These are phyloP conservation scores for Pomacea canaliculata DNA, from an alignment of 2,888 invertebrate species.

Conservation along the genomic window DNA sequence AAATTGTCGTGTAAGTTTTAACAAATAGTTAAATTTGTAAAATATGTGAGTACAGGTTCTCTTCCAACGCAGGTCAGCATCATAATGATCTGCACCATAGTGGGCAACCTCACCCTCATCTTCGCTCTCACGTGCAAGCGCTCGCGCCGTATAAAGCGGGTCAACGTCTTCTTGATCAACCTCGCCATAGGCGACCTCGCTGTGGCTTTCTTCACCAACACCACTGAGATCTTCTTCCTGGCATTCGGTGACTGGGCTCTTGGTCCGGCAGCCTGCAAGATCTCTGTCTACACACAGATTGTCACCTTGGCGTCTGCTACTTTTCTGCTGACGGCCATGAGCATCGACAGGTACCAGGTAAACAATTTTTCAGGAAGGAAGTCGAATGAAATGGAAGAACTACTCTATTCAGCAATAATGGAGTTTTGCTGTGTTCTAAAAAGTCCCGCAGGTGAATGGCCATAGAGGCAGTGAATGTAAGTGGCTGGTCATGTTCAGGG, in stretches of 20 bases:
- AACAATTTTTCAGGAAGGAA: background rate
- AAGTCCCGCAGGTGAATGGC: no score
- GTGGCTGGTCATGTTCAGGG: no score
- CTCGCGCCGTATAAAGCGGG: constrained; percentile 64
- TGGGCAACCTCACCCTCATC: constrained; percentile 69
- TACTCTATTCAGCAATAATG: background rate
- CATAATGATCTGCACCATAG: constrained; percentile 67
- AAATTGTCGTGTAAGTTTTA: no score
- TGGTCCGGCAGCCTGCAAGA: constrained; percentile 69
- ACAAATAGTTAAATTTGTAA: no score
- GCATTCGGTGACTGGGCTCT: constrained; percentile 71
- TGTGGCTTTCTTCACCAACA: constrained; percentile 70
- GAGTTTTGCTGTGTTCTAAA: background rate
- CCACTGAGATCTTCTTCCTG: constrained; percentile 69
- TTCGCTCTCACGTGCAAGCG: constrained; percentile 62
- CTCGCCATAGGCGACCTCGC: constrained; percentile 70
- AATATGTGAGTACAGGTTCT: no score
- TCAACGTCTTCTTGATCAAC: constrained; percentile 70
- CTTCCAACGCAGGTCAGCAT: constrained; percentile 15
- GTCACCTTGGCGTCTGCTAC: constrained; percentile 69
- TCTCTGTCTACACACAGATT: constrained; percentile 69
- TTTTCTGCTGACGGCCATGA: constrained; percentile 70
- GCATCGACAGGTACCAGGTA: constrained; percentile 67
- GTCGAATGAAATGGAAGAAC: background rate
- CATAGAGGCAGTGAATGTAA: no score